Evolutionary conservation across 2,797 vertebrate species (phyloP), one percentile per base, ranked within the genome.

Genomic region (Lycodopsis pacificus): DNA sequence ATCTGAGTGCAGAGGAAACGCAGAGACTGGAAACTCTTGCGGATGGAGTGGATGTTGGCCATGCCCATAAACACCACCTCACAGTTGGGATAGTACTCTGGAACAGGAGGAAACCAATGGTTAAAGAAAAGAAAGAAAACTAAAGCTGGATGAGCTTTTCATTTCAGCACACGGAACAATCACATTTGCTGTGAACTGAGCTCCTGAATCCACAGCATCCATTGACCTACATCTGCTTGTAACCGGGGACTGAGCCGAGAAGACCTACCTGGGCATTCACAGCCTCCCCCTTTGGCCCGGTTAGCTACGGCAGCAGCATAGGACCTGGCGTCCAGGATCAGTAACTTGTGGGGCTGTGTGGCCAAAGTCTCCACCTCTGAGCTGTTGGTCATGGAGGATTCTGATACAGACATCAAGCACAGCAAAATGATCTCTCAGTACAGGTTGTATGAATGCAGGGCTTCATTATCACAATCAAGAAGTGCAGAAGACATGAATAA

Each of bases 11-110:
- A 99, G 85, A 99, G 97, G 88, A 98, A 95, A 46, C 98, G 96
- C 87, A 99, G 93, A 0, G 97, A 98, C 94, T 99, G 98, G 93
- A 99, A 99, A 94, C 98, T 99, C 93, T 99, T 99, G 87, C 98
- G 96, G 87, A 99, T 99, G 75, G 97, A 98, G 92, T 99, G 98
- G 88, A 99, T 99, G 94, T 99, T 99, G 85, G 98, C 98, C 98
- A 99, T 99, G 58, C 98, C 97, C 98, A 99, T 99, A 88, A 99
- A 99, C 56, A 99, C 95, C n/a, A 99, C 98, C 93, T 99, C 98
- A 87, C 98, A 99, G 95, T 99, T 99, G 0, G 98, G 98, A 79
- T 99, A 99, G 95, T 99, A 99, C 82, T 99, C 98, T 99, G 92
- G 4, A 93, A 80, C 34, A 75, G 11, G 14, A 56, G 62, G 20